Conservation (phyloP, 2,113 vertebrate genomes). For the Suncus etruscus region DNA sequence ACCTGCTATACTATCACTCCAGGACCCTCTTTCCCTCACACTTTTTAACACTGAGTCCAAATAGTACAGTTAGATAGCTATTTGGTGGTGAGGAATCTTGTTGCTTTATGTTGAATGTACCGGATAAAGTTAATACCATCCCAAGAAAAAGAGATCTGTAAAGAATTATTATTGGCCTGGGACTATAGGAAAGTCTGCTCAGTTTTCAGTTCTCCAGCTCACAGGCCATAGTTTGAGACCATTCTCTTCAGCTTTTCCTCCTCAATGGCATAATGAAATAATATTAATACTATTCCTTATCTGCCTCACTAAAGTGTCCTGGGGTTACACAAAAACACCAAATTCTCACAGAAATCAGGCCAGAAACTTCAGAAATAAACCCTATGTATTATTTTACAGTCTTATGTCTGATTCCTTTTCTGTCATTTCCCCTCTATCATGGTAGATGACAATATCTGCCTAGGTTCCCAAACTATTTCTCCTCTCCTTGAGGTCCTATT, state of each 20-base stretch:
- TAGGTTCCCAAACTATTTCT: neutral
- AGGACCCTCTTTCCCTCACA: neutral
- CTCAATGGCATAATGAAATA: neutral
- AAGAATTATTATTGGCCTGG: neutral
- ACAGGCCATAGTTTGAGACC: neutral
- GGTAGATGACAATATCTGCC: neutral
- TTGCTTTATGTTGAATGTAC: neutral
- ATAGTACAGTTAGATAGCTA: neutral
- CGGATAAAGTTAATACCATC: neutral
- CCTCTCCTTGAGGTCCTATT: neutral
- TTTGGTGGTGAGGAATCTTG: neutral
- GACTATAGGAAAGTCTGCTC: no score
- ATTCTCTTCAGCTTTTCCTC: neutral
- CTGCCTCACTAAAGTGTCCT: neutral
- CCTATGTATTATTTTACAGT: neutral
- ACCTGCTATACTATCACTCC: no score
- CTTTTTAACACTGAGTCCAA: conserved; percentile 1
- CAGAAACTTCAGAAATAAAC: conserved; percentile 7
- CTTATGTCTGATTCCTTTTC: neutral
- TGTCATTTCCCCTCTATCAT: neutral
- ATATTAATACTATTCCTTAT: neutral
- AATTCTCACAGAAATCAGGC: neutral
- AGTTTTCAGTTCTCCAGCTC: no score
- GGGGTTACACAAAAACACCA: no score
- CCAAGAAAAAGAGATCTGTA: no score